phyloP scores from a whole-genome alignment of 2,797 vertebrate genomes.

The Alauda arvensis region DNA sequence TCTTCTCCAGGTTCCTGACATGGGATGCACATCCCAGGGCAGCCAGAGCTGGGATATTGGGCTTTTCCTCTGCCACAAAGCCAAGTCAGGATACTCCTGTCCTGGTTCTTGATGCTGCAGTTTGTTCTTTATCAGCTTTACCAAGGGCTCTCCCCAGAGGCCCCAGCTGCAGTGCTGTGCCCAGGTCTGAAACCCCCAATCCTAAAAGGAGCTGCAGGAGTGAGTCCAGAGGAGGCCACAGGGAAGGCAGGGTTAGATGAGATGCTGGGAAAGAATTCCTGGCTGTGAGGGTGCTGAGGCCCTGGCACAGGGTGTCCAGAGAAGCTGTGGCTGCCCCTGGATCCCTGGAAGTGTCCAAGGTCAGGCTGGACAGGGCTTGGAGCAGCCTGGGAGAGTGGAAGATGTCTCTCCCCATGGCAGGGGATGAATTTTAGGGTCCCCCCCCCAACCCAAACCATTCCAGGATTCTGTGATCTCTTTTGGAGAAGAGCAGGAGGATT shows the following conservation, averaged over 20 bases:
- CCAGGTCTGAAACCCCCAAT: not conserved
- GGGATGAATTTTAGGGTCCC: not conserved
- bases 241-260: not conserved
- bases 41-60: not conserved
- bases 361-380: rapidly evolving
- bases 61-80: not conserved
- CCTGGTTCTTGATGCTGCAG: not conserved
- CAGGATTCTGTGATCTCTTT: not conserved
- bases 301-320: not conserved
- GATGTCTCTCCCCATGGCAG: not conserved
- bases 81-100: not conserved
- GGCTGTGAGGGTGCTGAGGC: rapidly evolving
- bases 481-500: not conserved
- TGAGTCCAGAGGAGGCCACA: not conserved
- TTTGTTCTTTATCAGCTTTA: not conserved
- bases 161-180: not conserved
- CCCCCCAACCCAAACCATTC: not conserved
- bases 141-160: not conserved
- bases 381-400: rapidly evolving
- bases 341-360: not conserved
- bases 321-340: not conserved
- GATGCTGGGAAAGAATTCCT: not conserved
- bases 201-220: not conserved
- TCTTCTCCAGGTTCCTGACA: not conserved
- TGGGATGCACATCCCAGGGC: not conserved